Conservation (phyloP, 2,797 vertebrate species). For the Lophius americanus region DNA sequence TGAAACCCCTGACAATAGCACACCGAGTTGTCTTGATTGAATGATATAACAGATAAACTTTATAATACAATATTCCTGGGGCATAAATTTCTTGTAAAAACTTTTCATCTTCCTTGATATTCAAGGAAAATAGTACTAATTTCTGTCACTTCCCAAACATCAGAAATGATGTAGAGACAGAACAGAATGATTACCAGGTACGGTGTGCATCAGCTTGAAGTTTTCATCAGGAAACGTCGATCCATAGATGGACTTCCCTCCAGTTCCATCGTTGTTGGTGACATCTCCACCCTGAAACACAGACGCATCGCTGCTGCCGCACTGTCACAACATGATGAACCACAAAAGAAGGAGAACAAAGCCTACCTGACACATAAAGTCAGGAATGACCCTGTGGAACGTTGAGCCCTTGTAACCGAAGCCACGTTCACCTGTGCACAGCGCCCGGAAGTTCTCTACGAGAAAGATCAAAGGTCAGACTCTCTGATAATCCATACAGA, state of each 20-base stretch:
- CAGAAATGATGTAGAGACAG: background rate
- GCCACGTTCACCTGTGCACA: conserved; percentile 96
- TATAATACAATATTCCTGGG: no score
- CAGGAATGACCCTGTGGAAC: conserved; percentile 96
- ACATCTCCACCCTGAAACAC: conserved; percentile 93
- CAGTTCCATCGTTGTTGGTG: conserved; percentile 95
- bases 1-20: no score
- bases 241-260: conserved; percentile 97
- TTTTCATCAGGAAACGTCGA: conserved; percentile 94
- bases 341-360: background rate
- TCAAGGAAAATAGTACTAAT: no score
- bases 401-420: conserved; percentile 95
- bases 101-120: no score
- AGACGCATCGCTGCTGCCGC: no score
- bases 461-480: no score
- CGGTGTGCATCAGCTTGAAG: conserved; percentile 90
- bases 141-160: no score
- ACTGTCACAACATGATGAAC: background rate
- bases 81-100: no score
- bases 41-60: no score
- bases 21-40: no score
- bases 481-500: no score
- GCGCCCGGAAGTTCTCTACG: conserved; percentile 93
- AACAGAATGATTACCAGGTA: conserved; percentile 81
- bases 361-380: conserved; percentile 97